Evolutionary conservation across 1,140 invertebrate genomes (phyloP).

Genomic region (Matsumurasca onukii): DNA sequence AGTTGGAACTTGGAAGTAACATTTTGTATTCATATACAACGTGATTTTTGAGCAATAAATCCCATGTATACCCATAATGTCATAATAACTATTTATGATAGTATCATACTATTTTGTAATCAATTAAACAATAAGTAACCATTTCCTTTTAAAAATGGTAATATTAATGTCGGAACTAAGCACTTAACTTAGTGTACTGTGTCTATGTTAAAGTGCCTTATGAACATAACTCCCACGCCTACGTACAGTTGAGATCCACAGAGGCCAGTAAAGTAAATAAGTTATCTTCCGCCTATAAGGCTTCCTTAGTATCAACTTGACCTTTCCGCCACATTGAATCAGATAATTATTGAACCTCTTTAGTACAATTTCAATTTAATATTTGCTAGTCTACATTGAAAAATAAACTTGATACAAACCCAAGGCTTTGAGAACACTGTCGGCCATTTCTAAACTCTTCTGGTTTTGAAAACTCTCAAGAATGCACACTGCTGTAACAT

Average conservation of each 20-base stretch:
- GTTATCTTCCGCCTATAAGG: background rate
- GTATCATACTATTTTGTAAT: too few species aligned
- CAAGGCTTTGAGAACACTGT: constrained; percentile 78
- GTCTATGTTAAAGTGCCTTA: too few species aligned
- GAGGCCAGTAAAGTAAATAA: background rate
- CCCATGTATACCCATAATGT: too few species aligned
- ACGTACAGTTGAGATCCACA: background rate
- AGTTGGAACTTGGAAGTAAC: too few species aligned
- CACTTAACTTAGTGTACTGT: too few species aligned
- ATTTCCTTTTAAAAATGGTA: too few species aligned
- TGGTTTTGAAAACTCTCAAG: constrained; percentile 86
- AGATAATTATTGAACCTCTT: background rate
- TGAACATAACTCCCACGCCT: too few species aligned
- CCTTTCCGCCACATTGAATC: background rate
- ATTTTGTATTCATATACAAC: too few species aligned
- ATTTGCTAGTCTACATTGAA: background rate
- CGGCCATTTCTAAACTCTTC: constrained; percentile 74
- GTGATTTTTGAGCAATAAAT: too few species aligned
- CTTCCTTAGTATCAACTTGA: background rate
- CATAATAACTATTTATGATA: too few species aligned
- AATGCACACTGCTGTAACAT: constrained; percentile 89
- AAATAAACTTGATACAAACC: constrained; percentile 53
- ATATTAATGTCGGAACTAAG: too few species aligned
- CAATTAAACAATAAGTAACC: too few species aligned
- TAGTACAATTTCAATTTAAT: background rate